Percentiles rank a stretch among this genome's conserved stretches.
Conservation (phyloP, 2,888 invertebrate species). For the Drosophila leonis region DNA sequence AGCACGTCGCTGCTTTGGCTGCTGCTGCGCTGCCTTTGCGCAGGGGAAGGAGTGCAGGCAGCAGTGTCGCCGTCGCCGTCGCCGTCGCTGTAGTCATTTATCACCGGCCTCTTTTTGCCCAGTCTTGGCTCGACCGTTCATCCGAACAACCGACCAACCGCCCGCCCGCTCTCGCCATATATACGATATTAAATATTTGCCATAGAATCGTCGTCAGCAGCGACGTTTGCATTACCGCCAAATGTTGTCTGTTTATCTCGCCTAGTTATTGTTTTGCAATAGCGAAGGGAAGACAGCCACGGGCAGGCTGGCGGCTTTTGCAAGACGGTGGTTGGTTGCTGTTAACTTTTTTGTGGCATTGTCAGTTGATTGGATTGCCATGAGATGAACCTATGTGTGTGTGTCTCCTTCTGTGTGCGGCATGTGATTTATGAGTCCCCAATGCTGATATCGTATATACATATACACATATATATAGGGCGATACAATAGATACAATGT, state of each 20-base stretch:
- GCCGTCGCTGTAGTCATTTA: constrained; percentile 58
- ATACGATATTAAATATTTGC: constrained; percentile 78
- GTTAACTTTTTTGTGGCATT: constrained; percentile 70
- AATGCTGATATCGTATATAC: constrained; percentile 57
- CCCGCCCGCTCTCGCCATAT: constrained; percentile 52
- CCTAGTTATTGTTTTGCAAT: constrained; percentile 72
- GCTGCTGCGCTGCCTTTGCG: constrained; percentile 35
- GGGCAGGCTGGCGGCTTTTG: constrained; percentile 3
- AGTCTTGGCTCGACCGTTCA: constrained; percentile 19
- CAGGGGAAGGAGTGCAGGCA: constrained; percentile 32
- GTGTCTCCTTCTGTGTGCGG: constrained; percentile 41
- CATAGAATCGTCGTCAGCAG: constrained; percentile 56
- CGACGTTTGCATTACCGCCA: constrained; percentile 74
- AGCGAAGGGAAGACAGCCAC: constrained; percentile 22
- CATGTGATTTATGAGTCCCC: constrained; percentile 76
- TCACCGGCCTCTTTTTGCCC: constrained; percentile 57
- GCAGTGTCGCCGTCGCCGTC: constrained; percentile 30
- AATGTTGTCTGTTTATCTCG: constrained; percentile 77
- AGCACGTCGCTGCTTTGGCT: constrained; percentile 60
- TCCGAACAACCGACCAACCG: background rate
- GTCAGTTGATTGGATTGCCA: constrained; percentile 78
- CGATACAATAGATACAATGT: constrained; percentile 52
- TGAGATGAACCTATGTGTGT: constrained; percentile 65
- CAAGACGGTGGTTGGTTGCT: constrained; percentile 75
- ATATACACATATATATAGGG: background rate